Percentiles rank a stretch among this genome's conserved stretches.
These are phyloP conservation scores for Morelia viridis DNA, from an alignment of 2,797 vertebrate species.

Conservation along the genomic window DNA sequence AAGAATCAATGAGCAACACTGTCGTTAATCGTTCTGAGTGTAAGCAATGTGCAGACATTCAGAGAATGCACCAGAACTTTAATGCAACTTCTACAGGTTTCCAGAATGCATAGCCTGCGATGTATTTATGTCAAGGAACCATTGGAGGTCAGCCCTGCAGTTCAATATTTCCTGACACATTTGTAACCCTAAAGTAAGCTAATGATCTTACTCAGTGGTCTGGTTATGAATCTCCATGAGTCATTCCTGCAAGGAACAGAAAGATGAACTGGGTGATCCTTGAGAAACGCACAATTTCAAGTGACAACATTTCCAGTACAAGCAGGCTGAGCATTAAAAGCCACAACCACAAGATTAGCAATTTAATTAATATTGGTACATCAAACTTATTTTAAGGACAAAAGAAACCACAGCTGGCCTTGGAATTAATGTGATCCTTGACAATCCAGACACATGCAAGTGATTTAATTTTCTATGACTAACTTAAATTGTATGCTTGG, in stretches of 20 bases:
- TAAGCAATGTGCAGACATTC: neutral
- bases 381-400: neutral
- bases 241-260: neutral
- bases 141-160: slow-evolving; percentile 8
- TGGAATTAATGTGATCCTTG: neutral
- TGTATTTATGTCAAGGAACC: neutral
- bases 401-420: neutral
- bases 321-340: slow-evolving; percentile 15
- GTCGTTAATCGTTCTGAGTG: neutral
- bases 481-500: neutral
- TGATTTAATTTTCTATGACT: neutral
- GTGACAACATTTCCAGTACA: neutral
- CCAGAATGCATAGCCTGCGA: neutral
- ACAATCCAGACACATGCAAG: neutral
- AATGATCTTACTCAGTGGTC: neutral
- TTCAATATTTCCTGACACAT: slow-evolving; percentile 11
- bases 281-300: slow-evolving; percentile 4
- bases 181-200: neutral
- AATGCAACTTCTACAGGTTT: neutral
- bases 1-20: slow-evolving; percentile 6
- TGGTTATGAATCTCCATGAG: neutral
- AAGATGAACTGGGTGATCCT: slow-evolving; percentile 5
- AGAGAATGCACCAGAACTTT: neutral
- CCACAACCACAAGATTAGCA: neutral
- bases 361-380: neutral